Conservation (phyloP, 1,140 invertebrate genomes). For the Tyrophagus putrescentiae region DNA sequence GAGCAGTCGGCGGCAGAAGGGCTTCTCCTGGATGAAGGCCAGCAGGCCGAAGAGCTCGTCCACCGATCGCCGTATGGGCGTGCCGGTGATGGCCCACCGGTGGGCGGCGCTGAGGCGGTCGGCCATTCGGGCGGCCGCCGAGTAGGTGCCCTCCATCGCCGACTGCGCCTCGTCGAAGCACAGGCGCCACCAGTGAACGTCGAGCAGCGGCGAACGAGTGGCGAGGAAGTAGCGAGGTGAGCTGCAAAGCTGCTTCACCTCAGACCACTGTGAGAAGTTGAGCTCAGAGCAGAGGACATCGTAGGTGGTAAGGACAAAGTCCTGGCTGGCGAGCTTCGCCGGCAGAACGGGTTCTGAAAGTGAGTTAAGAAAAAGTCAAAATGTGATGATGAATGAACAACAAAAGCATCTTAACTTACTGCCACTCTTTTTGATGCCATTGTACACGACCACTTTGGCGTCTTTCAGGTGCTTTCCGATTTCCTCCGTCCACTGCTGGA, state of each 20-base stretch:
- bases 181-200: slow-evolving; percentile 58
- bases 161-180: slow-evolving; percentile 70
- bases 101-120: slow-evolving; percentile 37
- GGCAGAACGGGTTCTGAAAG: slow-evolving; percentile 49
- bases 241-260: slow-evolving; percentile 40
- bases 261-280: slow-evolving; percentile 42
- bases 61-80: slow-evolving; percentile 49
- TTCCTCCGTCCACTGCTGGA: slow-evolving; percentile 57
- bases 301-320: slow-evolving; percentile 60
- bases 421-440: slow-evolving; percentile 27
- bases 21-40: slow-evolving; percentile 48
- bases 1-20: slow-evolving; percentile 40
- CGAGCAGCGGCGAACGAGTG: slow-evolving; percentile 45
- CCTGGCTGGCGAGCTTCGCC: slow-evolving; percentile 44
- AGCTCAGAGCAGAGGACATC: slow-evolving; percentile 46
- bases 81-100: slow-evolving; percentile 62
- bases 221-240: slow-evolving; percentile 44
- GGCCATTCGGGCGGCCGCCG: slow-evolving; percentile 48
- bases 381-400: neutral
- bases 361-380: no score
- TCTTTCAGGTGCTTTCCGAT: slow-evolving; percentile 42
- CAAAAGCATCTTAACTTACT: no score
- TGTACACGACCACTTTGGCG: slow-evolving; percentile 44
- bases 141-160: slow-evolving; percentile 49
- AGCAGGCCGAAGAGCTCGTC: slow-evolving; percentile 53